These are phyloP conservation scores for Ylistrum balloti DNA, from an alignment of 1,140 invertebrate genomes.

Conservation along the genomic window DNA sequence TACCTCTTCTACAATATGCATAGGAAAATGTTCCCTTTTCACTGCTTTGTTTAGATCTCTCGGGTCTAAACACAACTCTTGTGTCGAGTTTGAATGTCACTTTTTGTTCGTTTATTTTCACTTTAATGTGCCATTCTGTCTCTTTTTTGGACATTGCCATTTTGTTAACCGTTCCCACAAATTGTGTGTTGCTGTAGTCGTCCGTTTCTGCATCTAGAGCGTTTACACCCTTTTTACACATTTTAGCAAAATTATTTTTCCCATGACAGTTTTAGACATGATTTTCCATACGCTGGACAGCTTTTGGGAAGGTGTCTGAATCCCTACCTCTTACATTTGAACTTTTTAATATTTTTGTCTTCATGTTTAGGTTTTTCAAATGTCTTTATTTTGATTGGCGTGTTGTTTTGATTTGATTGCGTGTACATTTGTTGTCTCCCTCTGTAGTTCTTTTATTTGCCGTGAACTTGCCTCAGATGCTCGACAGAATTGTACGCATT, in stretches of 20 bases:
- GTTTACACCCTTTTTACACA: background rate
- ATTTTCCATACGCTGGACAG: constrained; percentile 34
- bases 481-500: background rate
- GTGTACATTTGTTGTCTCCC: no score
- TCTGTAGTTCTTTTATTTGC: background rate
- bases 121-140: constrained; percentile 10
- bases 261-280: constrained; percentile 39
- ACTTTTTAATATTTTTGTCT: no score
- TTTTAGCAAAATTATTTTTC: background rate
- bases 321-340: constrained; percentile 29
- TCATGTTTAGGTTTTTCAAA: no score
- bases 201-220: background rate
- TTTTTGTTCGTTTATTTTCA: background rate
- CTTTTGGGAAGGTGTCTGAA: background rate
- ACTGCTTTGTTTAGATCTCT: constrained; percentile 59
- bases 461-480: background rate
- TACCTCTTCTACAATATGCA: constrained; percentile 62
- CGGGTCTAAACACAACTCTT: constrained; percentile 61
- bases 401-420: background rate
- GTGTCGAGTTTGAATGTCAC: constrained; percentile 49
- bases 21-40: constrained; percentile 57
- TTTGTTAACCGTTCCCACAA: background rate
- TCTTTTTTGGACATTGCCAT: background rate
- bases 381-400: background rate
- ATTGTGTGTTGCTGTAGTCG: background rate